These are phyloP conservation scores for Apodemia zela DNA, from an alignment of 2,888 invertebrate genomes.

Conservation along the genomic window DNA sequence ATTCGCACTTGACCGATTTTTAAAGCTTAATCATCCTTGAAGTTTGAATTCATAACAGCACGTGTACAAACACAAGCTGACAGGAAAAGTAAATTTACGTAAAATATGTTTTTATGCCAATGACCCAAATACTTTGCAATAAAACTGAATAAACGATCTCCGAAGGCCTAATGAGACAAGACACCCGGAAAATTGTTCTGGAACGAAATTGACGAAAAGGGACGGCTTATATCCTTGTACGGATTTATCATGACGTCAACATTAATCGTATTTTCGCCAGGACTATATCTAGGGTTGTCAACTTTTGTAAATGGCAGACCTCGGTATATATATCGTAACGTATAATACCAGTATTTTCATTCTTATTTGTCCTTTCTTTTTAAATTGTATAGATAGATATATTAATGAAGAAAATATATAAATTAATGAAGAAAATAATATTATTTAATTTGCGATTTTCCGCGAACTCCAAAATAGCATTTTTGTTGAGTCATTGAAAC, in stretches of 20 bases:
- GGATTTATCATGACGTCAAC: conserved; percentile 20
- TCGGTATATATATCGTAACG: background rate
- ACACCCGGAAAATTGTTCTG: conserved; percentile 15
- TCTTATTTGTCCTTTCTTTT: background rate
- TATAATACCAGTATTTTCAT: background rate
- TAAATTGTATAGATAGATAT: background rate
- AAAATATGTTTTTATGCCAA: background rate
- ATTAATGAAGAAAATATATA: background rate
- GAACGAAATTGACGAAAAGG: conserved; percentile 17
- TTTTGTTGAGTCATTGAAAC: no score
- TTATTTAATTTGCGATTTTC: no score
- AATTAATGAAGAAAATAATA: no score
- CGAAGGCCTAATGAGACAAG: conserved; percentile 8
- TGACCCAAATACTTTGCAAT: conserved; percentile 7
- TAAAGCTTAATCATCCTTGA: no score
- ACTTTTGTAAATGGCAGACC: background rate
- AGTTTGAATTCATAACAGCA: no score
- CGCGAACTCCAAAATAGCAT: no score
- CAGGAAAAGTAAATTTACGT: no score
- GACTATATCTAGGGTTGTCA: background rate
- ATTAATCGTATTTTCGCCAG: conserved; percentile 20
- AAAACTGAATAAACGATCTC: conserved; percentile 5
- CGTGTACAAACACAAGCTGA: no score
- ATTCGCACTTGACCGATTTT: no score
- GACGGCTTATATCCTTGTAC: conserved; percentile 18